These are phyloP conservation scores for Vireo griseus DNA, from an alignment of 2,797 vertebrate genomes.

Conservation along the genomic window DNA sequence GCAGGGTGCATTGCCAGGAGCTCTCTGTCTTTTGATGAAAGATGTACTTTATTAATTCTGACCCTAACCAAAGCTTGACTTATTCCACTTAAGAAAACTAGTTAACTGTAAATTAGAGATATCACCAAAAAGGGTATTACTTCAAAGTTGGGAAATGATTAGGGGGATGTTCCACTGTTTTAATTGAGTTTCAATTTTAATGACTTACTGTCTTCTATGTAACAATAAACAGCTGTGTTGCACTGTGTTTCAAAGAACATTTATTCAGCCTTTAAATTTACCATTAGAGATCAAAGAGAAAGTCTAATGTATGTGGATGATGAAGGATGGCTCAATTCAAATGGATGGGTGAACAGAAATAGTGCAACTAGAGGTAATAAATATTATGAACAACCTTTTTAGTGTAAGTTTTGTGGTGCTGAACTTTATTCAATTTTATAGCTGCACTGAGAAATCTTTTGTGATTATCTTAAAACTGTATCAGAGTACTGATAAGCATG, in stretches of 20 bases:
- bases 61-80: neutral
- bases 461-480: neutral
- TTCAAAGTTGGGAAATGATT: slow-evolving; percentile 44
- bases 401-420: neutral
- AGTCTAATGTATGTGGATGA: neutral
- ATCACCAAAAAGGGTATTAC: neutral
- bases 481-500: neutral
- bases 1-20: neutral
- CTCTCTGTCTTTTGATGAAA: slow-evolving; percentile 8
- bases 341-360: slow-evolving; percentile 32
- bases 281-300: slow-evolving; percentile 49
- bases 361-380: neutral
- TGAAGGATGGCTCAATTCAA: slow-evolving; percentile 16
- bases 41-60: slow-evolving; percentile 16
- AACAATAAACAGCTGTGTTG: slow-evolving; percentile 46
- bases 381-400: neutral
- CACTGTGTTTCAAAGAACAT: slow-evolving; percentile 37
- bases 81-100: slow-evolving; percentile 12
- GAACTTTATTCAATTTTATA: slow-evolving; percentile 27
- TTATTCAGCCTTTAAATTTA: slow-evolving; percentile 52
- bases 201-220: slow-evolving; percentile 32
- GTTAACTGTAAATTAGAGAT: slow-evolving; percentile 39
- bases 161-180: slow-evolving; percentile 36
- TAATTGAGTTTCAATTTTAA: slow-evolving; percentile 53
- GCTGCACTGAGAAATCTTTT: neutral